These are phyloP conservation scores for Hyposmocoma kahamanoa DNA, from an alignment of 1,140 invertebrate species.

Conservation along the genomic window DNA sequence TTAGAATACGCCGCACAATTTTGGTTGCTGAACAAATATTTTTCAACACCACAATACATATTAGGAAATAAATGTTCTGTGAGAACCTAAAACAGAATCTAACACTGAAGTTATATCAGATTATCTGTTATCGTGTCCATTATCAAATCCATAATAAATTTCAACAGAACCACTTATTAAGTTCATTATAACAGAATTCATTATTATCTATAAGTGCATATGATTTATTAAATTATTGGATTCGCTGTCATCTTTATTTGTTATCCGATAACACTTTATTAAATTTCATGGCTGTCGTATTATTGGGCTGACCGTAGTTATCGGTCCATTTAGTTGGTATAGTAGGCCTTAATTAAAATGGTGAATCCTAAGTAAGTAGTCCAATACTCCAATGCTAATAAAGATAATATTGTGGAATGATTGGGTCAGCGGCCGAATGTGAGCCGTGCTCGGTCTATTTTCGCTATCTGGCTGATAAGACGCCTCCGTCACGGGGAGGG, in stretches of 20 bases:
- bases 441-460: slow-evolving; percentile 42
- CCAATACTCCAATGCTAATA: slow-evolving; percentile 36
- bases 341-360: slow-evolving; percentile 49
- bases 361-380: slow-evolving; percentile 36
- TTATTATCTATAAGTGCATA: slow-evolving; percentile 39
- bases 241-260: slow-evolving; percentile 35
- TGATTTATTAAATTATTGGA: slow-evolving; percentile 43
- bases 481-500: slow-evolving; percentile 22
- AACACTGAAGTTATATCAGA: no score
- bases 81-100: no score
- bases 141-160: no score
- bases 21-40: no score
- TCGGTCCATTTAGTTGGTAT: slow-evolving; percentile 37
- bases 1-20: no score
- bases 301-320: slow-evolving; percentile 36
- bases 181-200: no score
- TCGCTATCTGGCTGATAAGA: slow-evolving; percentile 53
- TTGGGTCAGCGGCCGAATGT: slow-evolving; percentile 34
- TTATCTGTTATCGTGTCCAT: no score
- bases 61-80: no score
- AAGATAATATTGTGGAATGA: slow-evolving; percentile 49
- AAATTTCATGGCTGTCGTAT: slow-evolving; percentile 50
- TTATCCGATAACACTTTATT: slow-evolving; percentile 57
- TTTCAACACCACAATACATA: no score
- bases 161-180: no score